A percentile compares a stretch with the other conserved stretches of the same genome.
These are phyloP conservation scores for Microplitis demolitor DNA, from an alignment of 1,140 invertebrate species.

Conservation along the genomic window DNA sequence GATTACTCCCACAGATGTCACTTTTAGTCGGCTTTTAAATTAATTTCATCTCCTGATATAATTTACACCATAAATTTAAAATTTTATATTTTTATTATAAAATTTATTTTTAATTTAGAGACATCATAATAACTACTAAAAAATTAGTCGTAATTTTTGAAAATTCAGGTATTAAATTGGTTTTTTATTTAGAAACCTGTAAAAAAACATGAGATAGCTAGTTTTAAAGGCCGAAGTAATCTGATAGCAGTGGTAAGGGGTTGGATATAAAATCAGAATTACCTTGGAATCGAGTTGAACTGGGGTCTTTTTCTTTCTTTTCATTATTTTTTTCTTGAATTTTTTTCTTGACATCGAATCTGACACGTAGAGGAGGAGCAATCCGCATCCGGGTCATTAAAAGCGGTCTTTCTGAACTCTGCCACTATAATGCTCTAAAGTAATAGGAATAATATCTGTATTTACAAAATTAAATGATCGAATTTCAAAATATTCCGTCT, in stretches of 20 bases:
- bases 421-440: conserved; percentile 30
- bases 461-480: conserved; percentile 56
- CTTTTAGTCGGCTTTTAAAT: too few species aligned
- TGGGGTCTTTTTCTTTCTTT: conserved; percentile 16
- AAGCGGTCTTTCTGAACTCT: conserved; percentile 46
- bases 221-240: neutral
- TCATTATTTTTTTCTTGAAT: neutral
- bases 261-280: conserved; percentile 38
- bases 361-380: conserved; percentile 46
- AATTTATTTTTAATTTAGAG: too few species aligned
- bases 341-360: conserved; percentile 41
- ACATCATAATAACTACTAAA: too few species aligned
- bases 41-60: too few species aligned
- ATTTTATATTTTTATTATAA: too few species aligned
- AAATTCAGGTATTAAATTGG: too few species aligned
- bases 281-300: conserved; percentile 35
- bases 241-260: conserved; percentile 24
- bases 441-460: conserved; percentile 49
- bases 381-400: conserved; percentile 55
- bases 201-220: neutral
- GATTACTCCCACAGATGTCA: too few species aligned
- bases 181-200: neutral
- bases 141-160: too few species aligned
- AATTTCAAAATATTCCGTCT: conserved; percentile 54
- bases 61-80: too few species aligned